Base-by-base conservation (phyloP, 1,140 invertebrate genomes). In the Trichogramma pretiosum region DNA sequence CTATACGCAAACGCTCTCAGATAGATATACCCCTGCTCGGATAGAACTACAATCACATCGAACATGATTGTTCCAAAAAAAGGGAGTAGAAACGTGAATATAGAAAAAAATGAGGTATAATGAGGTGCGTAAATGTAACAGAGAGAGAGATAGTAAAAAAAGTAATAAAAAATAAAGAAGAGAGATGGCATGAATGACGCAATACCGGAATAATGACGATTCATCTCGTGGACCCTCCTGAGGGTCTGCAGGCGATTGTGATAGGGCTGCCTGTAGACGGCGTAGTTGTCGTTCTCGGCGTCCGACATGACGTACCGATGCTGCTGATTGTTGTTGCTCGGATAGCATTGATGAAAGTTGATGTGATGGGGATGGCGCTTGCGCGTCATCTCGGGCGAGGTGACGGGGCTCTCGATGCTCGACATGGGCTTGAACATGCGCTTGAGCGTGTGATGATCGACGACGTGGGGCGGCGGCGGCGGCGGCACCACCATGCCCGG, bases 361-460 rank as follows among this genome's bases (percentile, higher is more conserved):
- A 73, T 73, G 52, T 79, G 77, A 52, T 76, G 74, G 50, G 70
- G 75, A 44, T 74, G 73, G 16, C 85, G 74, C 18, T 87, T 78
- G 16, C 86, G 76, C 1, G 84, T 82, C 81, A 89, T 87, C 74
- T 92, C 89, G 8, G 88, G 88, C 45, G 87, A 89, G 11, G 87
- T 90, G 9, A 87, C 87, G 3, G 87, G 87, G 62, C 85, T 89
- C 58, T 90, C 87, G 45, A 82, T 80, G 56, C 84, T 86, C 18
- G 88, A 83, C 77, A 96, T 87, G 18, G 91, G 91, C 59, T 94
- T 93, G 51, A 96, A 72, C 87, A 96, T 93, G 35, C 87, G 78
- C 64, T 95, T 94, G 52, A 96, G 72, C 1, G 89, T 93, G 65
- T 87, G 89, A 53, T 89, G 87, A 68, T 90, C 88, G 59, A 77